Evolutionary conservation across 2,797 vertebrate genomes (phyloP), one percentile per base, ranked within the genome.

Genomic region (Acanthurus tractus): DNA sequence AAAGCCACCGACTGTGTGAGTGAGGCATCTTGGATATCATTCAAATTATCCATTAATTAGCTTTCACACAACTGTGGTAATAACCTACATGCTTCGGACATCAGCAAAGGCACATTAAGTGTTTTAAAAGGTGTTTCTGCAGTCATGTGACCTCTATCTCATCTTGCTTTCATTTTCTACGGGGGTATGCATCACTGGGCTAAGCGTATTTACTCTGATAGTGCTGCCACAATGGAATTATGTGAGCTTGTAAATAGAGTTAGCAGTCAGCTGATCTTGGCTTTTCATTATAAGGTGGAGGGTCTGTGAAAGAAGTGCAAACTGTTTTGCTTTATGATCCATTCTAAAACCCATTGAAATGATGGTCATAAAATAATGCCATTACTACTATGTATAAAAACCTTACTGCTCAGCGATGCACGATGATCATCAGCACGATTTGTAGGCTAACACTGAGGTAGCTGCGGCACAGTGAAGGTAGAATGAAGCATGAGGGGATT

Each of bases 281-380:
- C 82, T 96, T 96, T 96, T 96, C 95, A 96, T 87, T 91, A 93
- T 88, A 68, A 78, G 81, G 81, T 70, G 69, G 82, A 90, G 80
- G 87, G 62, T 74, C 73, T 25, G 79, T n/a, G 82, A 83, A 87
- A 85, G 88, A 89, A 96, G 93, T 84, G 96, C 96, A 91, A 94
- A 95, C 95, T 86, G 94, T 95, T 96, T 95, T 97, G 96, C 94
- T 99, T 98, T 98, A 99, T 96, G 96, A 94, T 94, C 95, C 94
- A 95, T 96, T 96, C 95, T 95, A 97, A 97, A 93, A 96, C 92
- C 95, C 95, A 97, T 97, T 97, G 96, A 96, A 97, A 96, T 96
- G 95, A 96, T 91, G 94, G 94, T 95, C 95, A 96, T 98, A 96
- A 97, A 98, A 96, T 96, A 97, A 96, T 96, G 95, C 95, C 96